Evolutionary conservation across 2,797 vertebrate genomes (phyloP).

Genomic region (Oceanodroma leucorhoa): DNA sequence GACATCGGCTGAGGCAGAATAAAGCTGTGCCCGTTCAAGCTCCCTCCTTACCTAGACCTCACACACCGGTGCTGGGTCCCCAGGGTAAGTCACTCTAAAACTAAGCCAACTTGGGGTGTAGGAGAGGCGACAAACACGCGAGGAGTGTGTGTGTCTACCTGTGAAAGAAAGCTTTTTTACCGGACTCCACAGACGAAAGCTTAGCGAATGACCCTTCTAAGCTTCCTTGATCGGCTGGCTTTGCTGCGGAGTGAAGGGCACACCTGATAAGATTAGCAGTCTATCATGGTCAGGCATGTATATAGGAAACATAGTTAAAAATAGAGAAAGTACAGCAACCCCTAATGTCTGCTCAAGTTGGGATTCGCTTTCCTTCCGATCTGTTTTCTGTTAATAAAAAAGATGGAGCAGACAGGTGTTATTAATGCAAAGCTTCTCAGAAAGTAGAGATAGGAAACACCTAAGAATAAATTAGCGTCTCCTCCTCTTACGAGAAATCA

Average conservation of each 20-base stretch:
- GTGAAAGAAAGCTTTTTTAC: not conserved
- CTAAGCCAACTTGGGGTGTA: not conserved
- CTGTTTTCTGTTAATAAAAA: not conserved
- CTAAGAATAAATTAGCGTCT: not conserved
- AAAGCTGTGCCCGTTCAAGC: not conserved
- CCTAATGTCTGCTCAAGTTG: not conserved
- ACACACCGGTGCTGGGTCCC: not conserved
- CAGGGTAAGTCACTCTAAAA: not conserved
- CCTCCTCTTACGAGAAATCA: not conserved
- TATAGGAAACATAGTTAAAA: not conserved
- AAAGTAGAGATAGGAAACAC: not conserved
- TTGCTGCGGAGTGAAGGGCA: constrained; percentile 7
- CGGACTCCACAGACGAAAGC: not conserved
- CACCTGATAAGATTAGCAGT: constrained; percentile 17
- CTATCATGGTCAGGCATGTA: not conserved
- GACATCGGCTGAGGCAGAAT: not conserved
- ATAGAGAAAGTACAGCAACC: not conserved
- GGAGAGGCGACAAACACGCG: not conserved
- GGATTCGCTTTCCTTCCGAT: not conserved
- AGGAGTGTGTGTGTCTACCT: not conserved
- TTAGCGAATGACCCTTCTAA: constrained; percentile 13
- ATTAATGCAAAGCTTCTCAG: not conserved
- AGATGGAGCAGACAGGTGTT: not conserved
- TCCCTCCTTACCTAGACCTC: not conserved
- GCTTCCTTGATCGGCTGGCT: not conserved